Evolutionary conservation across 2,113 vertebrate genomes (phyloP).

Genomic region (Phalacrocorax aristotelis): DNA sequence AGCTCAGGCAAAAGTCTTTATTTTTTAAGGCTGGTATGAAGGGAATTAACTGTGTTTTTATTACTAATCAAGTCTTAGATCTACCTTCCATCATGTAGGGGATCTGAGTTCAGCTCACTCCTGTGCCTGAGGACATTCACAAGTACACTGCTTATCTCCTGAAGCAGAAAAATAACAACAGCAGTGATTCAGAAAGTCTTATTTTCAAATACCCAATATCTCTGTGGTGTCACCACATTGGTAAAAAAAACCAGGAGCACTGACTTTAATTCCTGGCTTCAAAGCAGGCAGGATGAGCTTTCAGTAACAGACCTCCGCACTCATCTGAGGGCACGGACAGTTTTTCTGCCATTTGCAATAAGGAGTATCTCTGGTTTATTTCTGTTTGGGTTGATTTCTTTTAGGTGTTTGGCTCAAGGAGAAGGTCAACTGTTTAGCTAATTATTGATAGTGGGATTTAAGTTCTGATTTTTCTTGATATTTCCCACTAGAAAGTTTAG

Average conservation of each 20-base stretch:
- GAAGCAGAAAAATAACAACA: neutral
- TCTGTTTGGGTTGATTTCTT: neutral
- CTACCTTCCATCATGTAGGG: neutral
- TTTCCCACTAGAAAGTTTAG: neutral
- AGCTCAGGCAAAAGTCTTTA: neutral
- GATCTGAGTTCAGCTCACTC: neutral
- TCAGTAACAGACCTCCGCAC: neutral
- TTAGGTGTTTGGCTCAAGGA: fast-evolving
- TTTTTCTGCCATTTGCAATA: neutral
- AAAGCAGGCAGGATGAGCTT: neutral
- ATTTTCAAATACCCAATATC: neutral
- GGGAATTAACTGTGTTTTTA: neutral
- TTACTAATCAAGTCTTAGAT: neutral
- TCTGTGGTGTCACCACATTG: neutral
- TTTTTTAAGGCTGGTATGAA: neutral
- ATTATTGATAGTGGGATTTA: neutral
- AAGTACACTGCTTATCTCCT: neutral
- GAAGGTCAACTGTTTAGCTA: neutral
- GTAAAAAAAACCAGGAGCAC: neutral
- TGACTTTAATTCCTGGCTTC: neutral
- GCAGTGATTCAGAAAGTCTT: neutral
- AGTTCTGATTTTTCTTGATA: neutral
- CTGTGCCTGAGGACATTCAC: neutral
- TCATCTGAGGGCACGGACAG: fast-evolving
- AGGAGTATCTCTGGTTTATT: neutral